Conservation (phyloP, 1,140 invertebrate species). For the Drosophila pseudoobscura region DNA sequence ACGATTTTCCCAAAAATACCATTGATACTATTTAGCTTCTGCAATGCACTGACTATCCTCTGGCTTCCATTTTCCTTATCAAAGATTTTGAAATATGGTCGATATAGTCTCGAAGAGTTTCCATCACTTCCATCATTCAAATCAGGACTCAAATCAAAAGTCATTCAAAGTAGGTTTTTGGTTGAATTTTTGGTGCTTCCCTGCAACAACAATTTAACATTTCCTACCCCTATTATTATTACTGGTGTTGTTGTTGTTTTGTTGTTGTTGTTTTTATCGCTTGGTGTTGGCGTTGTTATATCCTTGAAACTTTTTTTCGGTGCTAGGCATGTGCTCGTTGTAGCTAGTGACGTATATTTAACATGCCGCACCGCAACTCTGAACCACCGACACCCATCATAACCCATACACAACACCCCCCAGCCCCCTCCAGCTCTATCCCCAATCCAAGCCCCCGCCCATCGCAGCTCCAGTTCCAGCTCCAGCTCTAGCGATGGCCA, state of each 20-base stretch:
- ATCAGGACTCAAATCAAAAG: too few relatives aligned
- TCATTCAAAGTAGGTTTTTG: conserved; percentile 26
- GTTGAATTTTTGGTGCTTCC: conserved; percentile 58
- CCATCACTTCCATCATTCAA: too few relatives aligned
- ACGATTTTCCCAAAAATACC: too few relatives aligned
- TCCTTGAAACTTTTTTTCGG: conserved; percentile 76
- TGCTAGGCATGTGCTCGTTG: conserved; percentile 77
- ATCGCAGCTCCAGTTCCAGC: not conserved
- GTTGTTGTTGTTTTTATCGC: conserved; percentile 16
- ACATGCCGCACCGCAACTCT: conserved; percentile 78
- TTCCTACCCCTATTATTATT: conserved; percentile 21
- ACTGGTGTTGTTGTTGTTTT: conserved; percentile 16
- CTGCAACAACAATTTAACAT: conserved; percentile 57
- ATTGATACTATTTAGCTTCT: too few relatives aligned
- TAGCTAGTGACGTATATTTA: conserved; percentile 77
- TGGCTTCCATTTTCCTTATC: too few relatives aligned
- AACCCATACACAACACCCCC: conserved; percentile 1
- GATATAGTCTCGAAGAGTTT: too few relatives aligned
- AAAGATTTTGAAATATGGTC: too few relatives aligned
- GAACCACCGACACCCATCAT: conserved; percentile 49
- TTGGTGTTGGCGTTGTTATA: conserved; percentile 58
- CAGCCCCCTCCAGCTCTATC: not conserved
- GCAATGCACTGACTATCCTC: too few relatives aligned
- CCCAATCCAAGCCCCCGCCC: not conserved
- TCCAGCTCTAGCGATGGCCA: not conserved